Evolutionary conservation across 2,888 invertebrate species (phyloP).

Genomic region (Mythimna lalbum): DNA sequence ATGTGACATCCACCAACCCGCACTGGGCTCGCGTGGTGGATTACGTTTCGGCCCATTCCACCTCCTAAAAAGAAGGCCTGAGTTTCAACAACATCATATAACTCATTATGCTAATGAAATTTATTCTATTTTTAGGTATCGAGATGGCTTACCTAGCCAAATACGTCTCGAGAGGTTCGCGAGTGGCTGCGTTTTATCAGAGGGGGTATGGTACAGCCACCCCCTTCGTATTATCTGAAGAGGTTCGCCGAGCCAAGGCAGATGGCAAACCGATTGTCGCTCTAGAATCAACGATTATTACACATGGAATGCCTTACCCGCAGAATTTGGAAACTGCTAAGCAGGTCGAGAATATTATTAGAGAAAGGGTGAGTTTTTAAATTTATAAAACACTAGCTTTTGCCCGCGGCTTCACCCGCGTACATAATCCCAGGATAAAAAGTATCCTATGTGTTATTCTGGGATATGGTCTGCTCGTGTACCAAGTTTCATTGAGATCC

Average conservation of each 20-base stretch:
- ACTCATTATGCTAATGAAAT: conserved; percentile 60
- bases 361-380: conserved; percentile 91
- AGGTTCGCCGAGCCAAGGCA: conserved; percentile 92
- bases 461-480: too few species aligned
- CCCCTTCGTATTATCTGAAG: conserved; percentile 88
- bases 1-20: too few species aligned
- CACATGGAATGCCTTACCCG: conserved; percentile 99
- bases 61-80: too few species aligned
- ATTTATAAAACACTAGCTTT: too few species aligned
- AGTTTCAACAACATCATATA: too few species aligned
- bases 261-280: conserved; percentile 95
- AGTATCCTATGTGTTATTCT: too few species aligned
- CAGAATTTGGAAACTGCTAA: conserved; percentile 96
- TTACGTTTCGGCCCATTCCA: too few species aligned
- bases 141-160: conserved; percentile 79
- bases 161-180: conserved; percentile 67
- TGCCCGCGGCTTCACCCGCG: too few species aligned
- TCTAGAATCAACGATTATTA: conserved; percentile 99
- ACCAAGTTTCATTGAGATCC: too few species aligned
- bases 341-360: conserved; percentile 95
- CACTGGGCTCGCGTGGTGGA: too few species aligned
- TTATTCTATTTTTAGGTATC: conserved; percentile 72
- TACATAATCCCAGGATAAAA: too few species aligned
- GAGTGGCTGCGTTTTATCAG: conserved; percentile 63
- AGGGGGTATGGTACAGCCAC: conserved; percentile 69